phyloP scores from a whole-genome alignment of 2,797 vertebrate species.

The Clangula hyemalis region DNA sequence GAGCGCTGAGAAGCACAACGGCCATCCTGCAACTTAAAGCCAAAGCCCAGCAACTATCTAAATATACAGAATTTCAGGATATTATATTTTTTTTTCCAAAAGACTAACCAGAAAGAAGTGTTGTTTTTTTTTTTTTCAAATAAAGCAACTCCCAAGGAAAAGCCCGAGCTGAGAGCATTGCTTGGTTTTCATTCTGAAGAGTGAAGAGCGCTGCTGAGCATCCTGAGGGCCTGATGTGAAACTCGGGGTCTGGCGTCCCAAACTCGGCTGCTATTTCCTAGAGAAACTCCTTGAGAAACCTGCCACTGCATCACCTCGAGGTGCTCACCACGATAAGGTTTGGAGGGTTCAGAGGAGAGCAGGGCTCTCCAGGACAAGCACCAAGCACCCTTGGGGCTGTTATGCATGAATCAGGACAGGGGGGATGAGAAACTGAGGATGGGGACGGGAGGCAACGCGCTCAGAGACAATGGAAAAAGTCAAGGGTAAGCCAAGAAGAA shows the following conservation, averaged over 20 bases:
- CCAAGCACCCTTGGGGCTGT: not conserved
- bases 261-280: not conserved
- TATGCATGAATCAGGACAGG: fast-evolving
- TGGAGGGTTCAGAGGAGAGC: not conserved
- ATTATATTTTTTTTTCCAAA: not conserved
- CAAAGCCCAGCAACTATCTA: not conserved
- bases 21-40: not conserved
- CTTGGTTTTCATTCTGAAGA: conserved; percentile 18
- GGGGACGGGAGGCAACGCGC: fast-evolving
- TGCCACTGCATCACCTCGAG: not conserved
- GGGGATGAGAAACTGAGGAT: not conserved
- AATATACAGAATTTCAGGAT: not conserved
- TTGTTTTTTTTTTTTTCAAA: not conserved
- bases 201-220: not conserved
- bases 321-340: not conserved
- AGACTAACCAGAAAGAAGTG: not conserved
- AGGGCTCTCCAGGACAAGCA: not conserved
- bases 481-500: conserved; percentile 50
- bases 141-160: not conserved
- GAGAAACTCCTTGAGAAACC: not conserved
- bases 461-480: not conserved
- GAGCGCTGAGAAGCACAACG: not conserved
- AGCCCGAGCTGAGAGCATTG: not conserved
- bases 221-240: not conserved
- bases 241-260: not conserved